A percentile compares a stretch with the other conserved stretches of the same genome.
Conservation (phyloP, 2,113 vertebrate species). For the Chauna torquata region DNA sequence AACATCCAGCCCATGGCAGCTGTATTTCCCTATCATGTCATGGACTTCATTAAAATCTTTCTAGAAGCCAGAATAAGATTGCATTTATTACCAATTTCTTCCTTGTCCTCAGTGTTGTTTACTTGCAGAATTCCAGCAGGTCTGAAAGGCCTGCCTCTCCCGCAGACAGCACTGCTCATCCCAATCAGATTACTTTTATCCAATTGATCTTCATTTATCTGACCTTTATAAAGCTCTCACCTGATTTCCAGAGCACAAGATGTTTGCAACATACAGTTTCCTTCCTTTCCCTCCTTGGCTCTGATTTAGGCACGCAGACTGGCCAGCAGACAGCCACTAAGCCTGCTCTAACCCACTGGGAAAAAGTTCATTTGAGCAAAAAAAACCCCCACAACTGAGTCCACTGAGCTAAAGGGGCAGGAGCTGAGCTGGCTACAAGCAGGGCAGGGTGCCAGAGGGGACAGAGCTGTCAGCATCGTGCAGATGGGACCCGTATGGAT, state of each 20-base stretch:
- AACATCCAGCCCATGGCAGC: neutral
- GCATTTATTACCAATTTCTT: slow-evolving; percentile 33
- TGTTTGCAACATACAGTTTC: accelerated
- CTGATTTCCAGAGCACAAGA: neutral
- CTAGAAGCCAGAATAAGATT: neutral
- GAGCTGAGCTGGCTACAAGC: neutral
- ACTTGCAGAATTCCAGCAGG: slow-evolving; percentile 39
- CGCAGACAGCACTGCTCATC: neutral
- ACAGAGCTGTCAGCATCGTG: accelerated
- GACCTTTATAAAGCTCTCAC: neutral
- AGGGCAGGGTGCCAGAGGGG: neutral
- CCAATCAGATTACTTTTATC: neutral
- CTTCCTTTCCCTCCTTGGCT: neutral
- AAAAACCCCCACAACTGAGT: accelerated
- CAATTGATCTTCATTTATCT: neutral
- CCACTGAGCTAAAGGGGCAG: neutral
- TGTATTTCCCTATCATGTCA: neutral
- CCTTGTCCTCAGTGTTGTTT: neutral
- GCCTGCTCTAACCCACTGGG: accelerated
- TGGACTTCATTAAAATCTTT: slow-evolving; percentile 5
- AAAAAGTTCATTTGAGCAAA: neutral
- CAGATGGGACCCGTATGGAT: accelerated
- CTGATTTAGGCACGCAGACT: neutral
- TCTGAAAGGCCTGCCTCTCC: neutral
- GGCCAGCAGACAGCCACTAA: neutral